Conservation (phyloP, 2,888 invertebrate species). For the Tenodera sinensis region DNA sequence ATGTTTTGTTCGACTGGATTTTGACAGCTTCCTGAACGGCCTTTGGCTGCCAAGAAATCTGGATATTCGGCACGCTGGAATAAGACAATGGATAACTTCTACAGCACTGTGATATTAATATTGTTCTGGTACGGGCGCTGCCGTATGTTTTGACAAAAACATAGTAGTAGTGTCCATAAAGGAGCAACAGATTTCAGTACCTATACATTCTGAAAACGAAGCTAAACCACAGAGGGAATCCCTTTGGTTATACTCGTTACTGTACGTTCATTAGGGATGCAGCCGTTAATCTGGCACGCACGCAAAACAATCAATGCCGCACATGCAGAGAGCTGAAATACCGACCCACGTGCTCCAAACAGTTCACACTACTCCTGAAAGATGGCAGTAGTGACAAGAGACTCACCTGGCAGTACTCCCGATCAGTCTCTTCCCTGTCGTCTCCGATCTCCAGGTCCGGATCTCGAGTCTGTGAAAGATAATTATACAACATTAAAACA, state of each 20-base stretch:
- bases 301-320: not conserved
- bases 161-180: too few relatives aligned
- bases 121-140: too few relatives aligned
- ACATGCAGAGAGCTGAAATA: not conserved
- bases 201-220: too few relatives aligned
- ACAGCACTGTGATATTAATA: too few relatives aligned
- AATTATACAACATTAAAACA: not conserved
- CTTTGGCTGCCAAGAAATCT: too few relatives aligned
- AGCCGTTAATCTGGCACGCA: not conserved
- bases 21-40: too few relatives aligned
- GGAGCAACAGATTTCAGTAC: too few relatives aligned
- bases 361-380: not conserved
- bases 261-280: not conserved
- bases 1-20: too few relatives aligned
- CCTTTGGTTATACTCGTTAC: not conserved
- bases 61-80: too few relatives aligned
- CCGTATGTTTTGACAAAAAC: too few relatives aligned
- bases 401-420: conserved; percentile 50
- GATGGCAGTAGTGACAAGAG: not conserved
- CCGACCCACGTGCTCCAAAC: not conserved
- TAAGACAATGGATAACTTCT: too few relatives aligned
- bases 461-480: conserved; percentile 42
- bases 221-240: not conserved
- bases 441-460: conserved; percentile 46
- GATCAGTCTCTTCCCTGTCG: conserved; percentile 45